phyloP scores from a whole-genome alignment of 2,113 vertebrate species.

The Laticauda laticaudata region DNA sequence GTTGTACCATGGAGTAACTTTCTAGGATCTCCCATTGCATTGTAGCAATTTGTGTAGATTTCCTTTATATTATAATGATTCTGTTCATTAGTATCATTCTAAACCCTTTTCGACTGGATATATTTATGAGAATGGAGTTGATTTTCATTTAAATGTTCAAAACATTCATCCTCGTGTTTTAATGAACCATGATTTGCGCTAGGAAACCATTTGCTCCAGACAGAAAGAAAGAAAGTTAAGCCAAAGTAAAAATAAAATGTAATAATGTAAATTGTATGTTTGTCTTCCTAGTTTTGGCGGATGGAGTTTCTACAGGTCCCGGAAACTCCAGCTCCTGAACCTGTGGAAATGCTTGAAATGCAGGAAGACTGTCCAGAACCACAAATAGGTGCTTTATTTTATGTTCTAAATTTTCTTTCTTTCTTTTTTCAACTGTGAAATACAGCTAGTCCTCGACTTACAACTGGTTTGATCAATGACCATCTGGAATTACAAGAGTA shows the following conservation, averaged over 20 bases:
- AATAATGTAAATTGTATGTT: not conserved
- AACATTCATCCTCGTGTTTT: not conserved
- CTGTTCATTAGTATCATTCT: not conserved
- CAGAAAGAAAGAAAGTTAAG: not conserved
- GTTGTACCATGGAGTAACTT: not conserved
- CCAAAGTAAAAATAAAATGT: not conserved
- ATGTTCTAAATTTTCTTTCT: not conserved
- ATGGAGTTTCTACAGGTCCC: conserved; percentile 99
- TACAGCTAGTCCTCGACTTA: not conserved
- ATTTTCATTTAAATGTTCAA: not conserved
- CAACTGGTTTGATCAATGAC: not conserved
- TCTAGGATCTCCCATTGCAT: not conserved
- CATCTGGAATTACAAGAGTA: not conserved
- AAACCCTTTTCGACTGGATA: not conserved
- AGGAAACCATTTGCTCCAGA: not conserved
- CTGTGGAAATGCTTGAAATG: conserved; percentile 82
- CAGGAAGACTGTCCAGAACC: conserved; percentile 89
- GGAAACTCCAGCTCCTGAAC: conserved; percentile 93
- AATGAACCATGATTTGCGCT: not conserved
- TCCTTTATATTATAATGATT: not conserved
- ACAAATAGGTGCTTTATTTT: conserved; percentile 80
- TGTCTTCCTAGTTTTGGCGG: conserved; percentile 86
- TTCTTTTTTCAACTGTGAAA: accelerated
- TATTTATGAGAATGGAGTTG: not conserved
- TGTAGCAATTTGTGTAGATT: not conserved